A percentile compares a stretch with the other conserved stretches of the same genome.
phyloP scores from a whole-genome alignment of 2,797 vertebrate species.

The Cryptoprocta ferox region DNA sequence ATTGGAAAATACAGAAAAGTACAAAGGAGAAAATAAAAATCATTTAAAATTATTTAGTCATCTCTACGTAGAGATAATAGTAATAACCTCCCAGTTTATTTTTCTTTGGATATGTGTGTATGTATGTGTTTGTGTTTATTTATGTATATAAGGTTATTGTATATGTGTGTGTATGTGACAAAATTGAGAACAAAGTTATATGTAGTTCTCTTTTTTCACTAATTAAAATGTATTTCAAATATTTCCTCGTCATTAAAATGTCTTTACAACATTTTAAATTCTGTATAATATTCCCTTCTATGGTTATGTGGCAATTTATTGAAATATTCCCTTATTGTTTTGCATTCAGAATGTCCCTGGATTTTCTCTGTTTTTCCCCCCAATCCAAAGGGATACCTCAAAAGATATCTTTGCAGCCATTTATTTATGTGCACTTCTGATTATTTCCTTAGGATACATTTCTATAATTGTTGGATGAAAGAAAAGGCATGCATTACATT shows the following conservation, averaged over 20 bases:
- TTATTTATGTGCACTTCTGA: not conserved
- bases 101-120: not conserved
- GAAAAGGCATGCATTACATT: not conserved
- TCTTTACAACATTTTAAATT: not conserved
- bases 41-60: not conserved
- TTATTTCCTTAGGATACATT: slow-evolving; percentile 21
- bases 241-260: slow-evolving; percentile 11
- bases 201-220: not conserved
- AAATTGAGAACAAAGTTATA: slow-evolving; percentile 45
- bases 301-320: not conserved
- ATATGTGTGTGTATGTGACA: not conserved
- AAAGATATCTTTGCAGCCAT: not conserved
- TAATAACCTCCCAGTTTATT: not conserved
- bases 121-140: not conserved
- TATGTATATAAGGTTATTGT: not conserved
- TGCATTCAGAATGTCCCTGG: not conserved
- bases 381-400: not conserved
- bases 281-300: not conserved
- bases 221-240: slow-evolving; percentile 46
- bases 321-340: not conserved
- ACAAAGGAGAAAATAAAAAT: slow-evolving; percentile 52
- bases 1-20: slow-evolving; percentile 14
- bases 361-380: not conserved
- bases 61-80: not conserved
- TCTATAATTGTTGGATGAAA: slow-evolving; percentile 16